Percentiles rank a stretch among this genome's conserved stretches.
Evolutionary conservation across 2,888 invertebrate species (phyloP).

Genomic region (Rhopalosiphum nymphaeae): DNA sequence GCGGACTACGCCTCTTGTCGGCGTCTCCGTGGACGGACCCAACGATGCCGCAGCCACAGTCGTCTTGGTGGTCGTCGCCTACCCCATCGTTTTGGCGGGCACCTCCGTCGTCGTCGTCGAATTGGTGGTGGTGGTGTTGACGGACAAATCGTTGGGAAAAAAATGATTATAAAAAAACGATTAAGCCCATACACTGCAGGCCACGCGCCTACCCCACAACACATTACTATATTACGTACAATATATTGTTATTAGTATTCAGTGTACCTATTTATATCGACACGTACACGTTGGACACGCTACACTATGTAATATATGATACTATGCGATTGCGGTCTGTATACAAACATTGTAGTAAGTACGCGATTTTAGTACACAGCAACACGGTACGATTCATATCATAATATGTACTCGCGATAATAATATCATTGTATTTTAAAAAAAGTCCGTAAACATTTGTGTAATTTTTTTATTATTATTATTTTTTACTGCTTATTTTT

Average conservation of each 20-base stretch:
- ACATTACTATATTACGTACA: not conserved
- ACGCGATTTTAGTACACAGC: not conserved
- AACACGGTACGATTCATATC: not conserved
- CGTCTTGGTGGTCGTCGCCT: conserved; percentile 10
- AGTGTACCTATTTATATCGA: not conserved
- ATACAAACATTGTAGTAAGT: not conserved
- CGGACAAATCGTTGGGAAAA: not conserved
- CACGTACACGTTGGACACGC: not conserved
- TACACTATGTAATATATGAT: no score
- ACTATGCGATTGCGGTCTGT: not conserved
- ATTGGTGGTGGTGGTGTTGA: conserved; percentile 14
- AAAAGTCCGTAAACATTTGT: not conserved
- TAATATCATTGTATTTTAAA: not conserved
- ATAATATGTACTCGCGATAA: no score
- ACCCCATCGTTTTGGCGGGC: not conserved
- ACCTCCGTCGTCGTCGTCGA: not conserved
- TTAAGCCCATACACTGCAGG: not conserved
- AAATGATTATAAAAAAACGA: not conserved
- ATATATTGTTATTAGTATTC: not conserved
- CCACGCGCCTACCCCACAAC: not conserved
- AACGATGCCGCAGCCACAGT: not conserved
- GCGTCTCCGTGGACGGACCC: not conserved
- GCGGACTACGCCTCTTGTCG: not conserved
- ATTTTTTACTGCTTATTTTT: not conserved
- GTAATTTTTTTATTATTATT: not conserved